Evolutionary conservation across 2,797 vertebrate genomes (phyloP), one percentile per base, ranked within the genome.

Genomic region (Helicolenus hilgendorfi): DNA sequence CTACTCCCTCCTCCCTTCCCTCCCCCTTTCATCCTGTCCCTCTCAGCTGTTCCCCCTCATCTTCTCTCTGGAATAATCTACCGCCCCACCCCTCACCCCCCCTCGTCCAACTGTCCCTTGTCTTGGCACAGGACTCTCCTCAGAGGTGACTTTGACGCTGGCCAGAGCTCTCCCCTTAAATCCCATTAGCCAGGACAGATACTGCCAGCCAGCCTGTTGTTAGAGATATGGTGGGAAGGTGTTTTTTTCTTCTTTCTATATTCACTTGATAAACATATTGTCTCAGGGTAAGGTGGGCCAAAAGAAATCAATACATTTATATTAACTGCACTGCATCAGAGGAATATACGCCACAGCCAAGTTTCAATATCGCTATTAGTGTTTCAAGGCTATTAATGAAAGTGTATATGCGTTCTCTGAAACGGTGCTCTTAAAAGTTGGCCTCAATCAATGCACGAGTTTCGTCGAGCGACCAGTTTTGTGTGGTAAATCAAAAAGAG

Each of bases 131-230:
- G 72, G 85, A 26, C 81, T 88, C 86, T 96, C 92, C 94, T 96
- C 92, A 95, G 92, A 96, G 96, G 96, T 97, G 96, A 96, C 96
- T 96, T 96, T 97, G 96, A 96, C 92, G 76, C 91, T 88, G 92
- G 82, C 93, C 95, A 96, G 89, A 94, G 75, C 91, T 79, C 89
- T 55, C 84, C 85, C 81, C 87, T 90, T 91, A 94, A 95, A 92
- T 92, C 89, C 91, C 89, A 91, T 94, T 92, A 95, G 85, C 85
- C 70, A 0, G 79, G 62, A 74, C 77, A 89, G 85, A 92, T 79
- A 83, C 78, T 68, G 87, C 79, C 90, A 85, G 79, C 71, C 80
- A 56, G 84, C 49, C 80, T 60, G 56, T 27, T 70, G 85, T 73
- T 85, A 87, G 27, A 79, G 79, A 92, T 85, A 80, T 11, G 70